Evolutionary conservation across 2,888 invertebrate species (phyloP).

Genomic region (Lepidochitona cinerea): DNA sequence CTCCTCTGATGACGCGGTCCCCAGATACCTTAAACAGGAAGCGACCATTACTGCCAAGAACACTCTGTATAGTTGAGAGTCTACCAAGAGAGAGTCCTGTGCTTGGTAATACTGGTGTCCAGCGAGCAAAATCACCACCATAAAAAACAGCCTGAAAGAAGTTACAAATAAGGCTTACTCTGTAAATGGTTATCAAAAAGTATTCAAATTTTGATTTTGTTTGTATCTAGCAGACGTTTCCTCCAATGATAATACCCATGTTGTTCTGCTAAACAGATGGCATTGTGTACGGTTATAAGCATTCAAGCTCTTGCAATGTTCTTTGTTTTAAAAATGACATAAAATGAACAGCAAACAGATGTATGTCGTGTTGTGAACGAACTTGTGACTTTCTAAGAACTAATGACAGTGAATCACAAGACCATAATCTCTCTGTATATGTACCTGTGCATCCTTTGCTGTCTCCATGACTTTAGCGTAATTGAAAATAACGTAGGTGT

Average conservation of each 20-base stretch:
- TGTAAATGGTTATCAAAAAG: too few species aligned
- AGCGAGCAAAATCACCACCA: conserved; percentile 90
- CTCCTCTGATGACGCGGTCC: conserved; percentile 48
- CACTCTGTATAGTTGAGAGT: conserved; percentile 22
- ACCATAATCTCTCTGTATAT: too few species aligned
- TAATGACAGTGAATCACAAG: too few species aligned
- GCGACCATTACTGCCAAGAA: conserved; percentile 46
- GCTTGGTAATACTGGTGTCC: conserved; percentile 1
- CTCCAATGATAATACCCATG: too few species aligned
- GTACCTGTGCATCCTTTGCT: conserved; percentile 35
- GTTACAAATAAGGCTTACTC: too few species aligned
- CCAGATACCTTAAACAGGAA: conserved; percentile 50
- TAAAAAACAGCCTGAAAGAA: conserved; percentile 97
- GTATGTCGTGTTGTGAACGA: too few species aligned
- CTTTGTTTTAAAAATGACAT: neutral
- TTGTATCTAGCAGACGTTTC: too few species aligned
- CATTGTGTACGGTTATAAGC: neutral
- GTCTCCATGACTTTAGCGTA: conserved; percentile 80
- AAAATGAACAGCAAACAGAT: neutral
- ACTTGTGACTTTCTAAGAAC: too few species aligned
- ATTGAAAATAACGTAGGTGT: conserved; percentile 95
- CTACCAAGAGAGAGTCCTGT: neutral
- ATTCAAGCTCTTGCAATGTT: too few species aligned
- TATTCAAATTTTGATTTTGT: too few species aligned
- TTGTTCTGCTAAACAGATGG: neutral